Base-by-base conservation (phyloP, 2,888 invertebrate species). In the Scaptomyza caliginosa region DNA sequence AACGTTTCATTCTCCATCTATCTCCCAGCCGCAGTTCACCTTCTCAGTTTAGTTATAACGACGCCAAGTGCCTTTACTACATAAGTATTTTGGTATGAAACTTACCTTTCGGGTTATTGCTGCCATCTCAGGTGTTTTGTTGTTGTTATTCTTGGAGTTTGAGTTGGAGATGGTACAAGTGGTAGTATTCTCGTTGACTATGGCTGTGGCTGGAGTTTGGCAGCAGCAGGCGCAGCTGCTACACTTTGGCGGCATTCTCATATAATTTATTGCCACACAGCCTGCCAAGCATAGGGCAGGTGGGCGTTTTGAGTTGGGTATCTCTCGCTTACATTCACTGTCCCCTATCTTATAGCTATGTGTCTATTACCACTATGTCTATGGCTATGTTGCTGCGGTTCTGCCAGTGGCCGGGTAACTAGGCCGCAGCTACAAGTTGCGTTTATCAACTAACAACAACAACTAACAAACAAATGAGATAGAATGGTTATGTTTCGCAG, bases 181-280 rank as follows among this genome's bases (percentile, higher is more conserved):
- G n/a, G n/a, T n/a, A n/a, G n/a, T n/a, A n/a, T 39, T 65, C 30
- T 26, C n/a, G 34, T 36, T 36, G 26, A 34, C 39, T 38, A 24
- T 23, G 58, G 49, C 30, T 50, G 74, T 39, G 40, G 59, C 32
- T 45, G 42, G 67, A 62, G 76, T 74, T 68, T 65, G 80, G 74
- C 71, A 63, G 56, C 69, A 70, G 77, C 80, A n/a, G n/a, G n/a
- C 81, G 65, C 83, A 83, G 88, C 83, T 83, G 83, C 80, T 83
- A 83, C 81, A 77, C 86, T 83, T 83, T 88, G 72, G 88, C 82
- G 84, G 88, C 88, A 78, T 86, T 81, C 86, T 88, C 85, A 77
- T 86, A 81, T 84, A 84, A 84, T 84, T 84, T 84, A 84, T 84
- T 84, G 71, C 88, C 69, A 63, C 55, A 69, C 65, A 59, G 58